Conservation (phyloP, 2,888 invertebrate genomes). For the Andrena haemorrhoa region DNA sequence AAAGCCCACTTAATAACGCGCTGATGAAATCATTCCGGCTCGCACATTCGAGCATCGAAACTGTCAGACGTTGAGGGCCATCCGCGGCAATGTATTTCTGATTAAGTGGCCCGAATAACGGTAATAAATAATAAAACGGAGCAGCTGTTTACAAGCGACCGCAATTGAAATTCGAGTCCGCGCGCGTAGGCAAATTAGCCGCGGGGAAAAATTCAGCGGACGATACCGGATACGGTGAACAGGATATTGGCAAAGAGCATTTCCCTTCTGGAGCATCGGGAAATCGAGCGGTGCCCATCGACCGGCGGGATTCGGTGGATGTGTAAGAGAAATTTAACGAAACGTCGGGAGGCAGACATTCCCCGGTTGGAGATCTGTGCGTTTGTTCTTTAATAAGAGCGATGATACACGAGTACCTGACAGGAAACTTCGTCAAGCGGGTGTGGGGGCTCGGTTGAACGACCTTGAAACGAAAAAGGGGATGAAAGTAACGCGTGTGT, state of each 20-base stretch:
- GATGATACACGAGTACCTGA: constrained; percentile 13
- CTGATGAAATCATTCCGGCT: constrained; percentile 75
- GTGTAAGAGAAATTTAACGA: no score
- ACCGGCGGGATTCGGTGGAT: neutral
- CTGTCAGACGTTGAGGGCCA: constrained; percentile 71
- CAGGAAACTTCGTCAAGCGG: constrained; percentile 22
- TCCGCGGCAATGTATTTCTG: constrained; percentile 72
- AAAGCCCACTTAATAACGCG: constrained; percentile 77
- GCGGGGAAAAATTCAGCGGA: constrained; percentile 63
- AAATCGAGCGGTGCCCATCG: neutral
- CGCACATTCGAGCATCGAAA: constrained; percentile 70
- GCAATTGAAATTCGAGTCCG: constrained; percentile 66
- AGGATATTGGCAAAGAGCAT: constrained; percentile 36
- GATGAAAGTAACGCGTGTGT: constrained; percentile 63
- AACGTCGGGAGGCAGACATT: neutral
- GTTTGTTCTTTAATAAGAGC: constrained; percentile 2
- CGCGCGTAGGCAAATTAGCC: constrained; percentile 22
- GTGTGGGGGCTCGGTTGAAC: constrained; percentile 50
- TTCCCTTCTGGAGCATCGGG: neutral
- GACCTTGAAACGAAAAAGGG: constrained; percentile 56
- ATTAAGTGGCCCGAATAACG: constrained; percentile 70
- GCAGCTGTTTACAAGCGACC: constrained; percentile 72
- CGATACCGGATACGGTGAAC: constrained; percentile 39
- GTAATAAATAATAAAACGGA: constrained; percentile 73
- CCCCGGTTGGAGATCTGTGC: neutral